phyloP scores from a whole-genome alignment of 2,113 vertebrate species.

The Gobiocypris rarus region DNA sequence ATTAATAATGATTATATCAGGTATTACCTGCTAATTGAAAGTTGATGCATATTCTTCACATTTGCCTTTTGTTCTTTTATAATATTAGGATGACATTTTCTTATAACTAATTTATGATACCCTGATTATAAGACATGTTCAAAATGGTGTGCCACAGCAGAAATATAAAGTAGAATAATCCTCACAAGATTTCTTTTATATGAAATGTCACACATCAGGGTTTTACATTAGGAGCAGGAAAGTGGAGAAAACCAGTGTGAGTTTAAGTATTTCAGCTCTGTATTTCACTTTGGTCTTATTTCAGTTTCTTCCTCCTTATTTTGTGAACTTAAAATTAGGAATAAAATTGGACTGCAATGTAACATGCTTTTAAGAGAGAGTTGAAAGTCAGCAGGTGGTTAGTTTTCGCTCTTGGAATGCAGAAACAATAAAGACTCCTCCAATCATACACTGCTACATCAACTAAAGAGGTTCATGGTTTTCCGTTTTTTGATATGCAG shows the following conservation, averaged over 20 bases:
- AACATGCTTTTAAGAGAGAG: conserved; percentile 31
- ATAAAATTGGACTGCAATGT: conserved; percentile 59
- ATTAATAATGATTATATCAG: neutral
- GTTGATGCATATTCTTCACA: neutral
- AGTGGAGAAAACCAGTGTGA: conserved; percentile 13
- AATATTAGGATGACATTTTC: neutral
- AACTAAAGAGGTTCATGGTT: conserved; percentile 25
- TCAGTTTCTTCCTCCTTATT: conserved; percentile 51
- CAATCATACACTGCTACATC: conserved; percentile 54
- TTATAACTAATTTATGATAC: neutral
- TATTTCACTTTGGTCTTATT: conserved; percentile 34
- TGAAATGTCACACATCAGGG: conserved; percentile 44
- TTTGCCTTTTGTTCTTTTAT: neutral
- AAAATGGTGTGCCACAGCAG: conserved; percentile 19
- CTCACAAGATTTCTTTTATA: conserved; percentile 22
- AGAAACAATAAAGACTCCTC: conserved; percentile 45
- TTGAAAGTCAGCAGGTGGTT: conserved; percentile 52
- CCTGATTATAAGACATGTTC: neutral
- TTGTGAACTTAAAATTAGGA: conserved; percentile 55
- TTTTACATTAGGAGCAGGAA: conserved; percentile 44
- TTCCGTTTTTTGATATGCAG: conserved; percentile 13
- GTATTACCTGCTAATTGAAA: neutral
- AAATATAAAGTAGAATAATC: conserved; percentile 49
- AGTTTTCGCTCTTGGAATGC: conserved; percentile 48
- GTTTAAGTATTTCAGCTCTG: conserved; percentile 56